Base-by-base conservation (phyloP, 2,888 invertebrate species). In the Idaea dimidiata region DNA sequence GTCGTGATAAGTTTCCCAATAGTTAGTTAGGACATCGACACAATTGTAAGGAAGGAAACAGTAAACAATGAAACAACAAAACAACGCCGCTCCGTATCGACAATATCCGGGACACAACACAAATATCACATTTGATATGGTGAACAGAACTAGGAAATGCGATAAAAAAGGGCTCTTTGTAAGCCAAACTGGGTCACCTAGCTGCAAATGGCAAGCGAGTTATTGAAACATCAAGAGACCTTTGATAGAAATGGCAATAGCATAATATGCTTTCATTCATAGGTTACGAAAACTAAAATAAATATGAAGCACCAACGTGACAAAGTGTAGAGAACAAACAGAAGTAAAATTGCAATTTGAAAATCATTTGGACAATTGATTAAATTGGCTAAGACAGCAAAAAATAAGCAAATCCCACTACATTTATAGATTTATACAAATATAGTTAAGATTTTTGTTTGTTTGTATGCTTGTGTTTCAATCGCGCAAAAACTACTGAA, bases 121-220 rank as follows among this genome's bases (percentile, higher is more conserved):
- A 70, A 70, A 74, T 62, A 65, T 58, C 54, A 62, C 69, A 68
- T 67, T 65, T 62, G 64, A 63, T 55, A 64, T 67, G 60, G 68
- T 71, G 72, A 76, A 72, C 72, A 72, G 16, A 72, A 74, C 66
- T 66, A 73, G 72, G 71, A 76, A 77, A 77, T 64, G 69, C 71
- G 70, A 74, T 72, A 75, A 75, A 75, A 75, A 74, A 60, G 65
- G 59, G 65, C 65, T 70, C 63, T 68, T 67, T 71, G 58, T 60
- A 57, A 62, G 62, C 58, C 62, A 66, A 79, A 76, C 72, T 77
- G 66, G 82, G 82, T 79, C 78, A 77, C 43, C 43, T 43, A 43
- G 59, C 64, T 62, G 69, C 70, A 78, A 81, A 78, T 78, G 77
- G 74, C 76, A 76, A 71, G 66, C 70, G 62, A 66, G 68, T 72